Evolutionary conservation across 2,888 invertebrate genomes (phyloP).

Genomic region (Drosophila maculinotata): DNA sequence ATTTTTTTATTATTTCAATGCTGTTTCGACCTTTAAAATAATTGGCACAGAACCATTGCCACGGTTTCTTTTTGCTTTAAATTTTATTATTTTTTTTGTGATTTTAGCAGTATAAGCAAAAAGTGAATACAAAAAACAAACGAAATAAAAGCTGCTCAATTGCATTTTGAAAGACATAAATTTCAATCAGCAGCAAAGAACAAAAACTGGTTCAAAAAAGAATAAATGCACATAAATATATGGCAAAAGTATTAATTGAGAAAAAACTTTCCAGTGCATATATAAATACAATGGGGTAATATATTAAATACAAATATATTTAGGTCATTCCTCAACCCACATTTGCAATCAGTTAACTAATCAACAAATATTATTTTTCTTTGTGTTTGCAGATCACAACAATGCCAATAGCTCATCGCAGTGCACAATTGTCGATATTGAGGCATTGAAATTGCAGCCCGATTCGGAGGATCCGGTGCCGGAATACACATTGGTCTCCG

Average conservation of each 20-base stretch:
- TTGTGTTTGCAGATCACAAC: slow-evolving; percentile 64
- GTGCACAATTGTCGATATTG: slow-evolving; percentile 80
- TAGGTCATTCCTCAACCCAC: slow-evolving; percentile 4
- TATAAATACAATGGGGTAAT: slow-evolving; percentile 2
- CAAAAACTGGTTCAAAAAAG: no score
- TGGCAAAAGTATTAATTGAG: neutral
- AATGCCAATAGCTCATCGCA: slow-evolving; percentile 65
- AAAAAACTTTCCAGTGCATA: slow-evolving; percentile 9
- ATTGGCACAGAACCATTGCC: slow-evolving; percentile 21
- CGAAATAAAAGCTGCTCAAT: neutral
- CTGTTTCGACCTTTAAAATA: slow-evolving; percentile 18
- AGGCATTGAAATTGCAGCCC: slow-evolving; percentile 82
- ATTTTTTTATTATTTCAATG: neutral
- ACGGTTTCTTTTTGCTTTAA: slow-evolving; percentile 13
- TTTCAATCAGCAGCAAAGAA: slow-evolving; percentile 18
- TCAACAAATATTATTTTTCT: slow-evolving; percentile 14
- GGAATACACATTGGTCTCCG: slow-evolving; percentile 88
- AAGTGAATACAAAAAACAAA: slow-evolving; percentile 5
- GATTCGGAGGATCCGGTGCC: slow-evolving; percentile 87
- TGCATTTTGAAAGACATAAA: no score
- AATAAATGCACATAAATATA: slow-evolving; percentile 17
- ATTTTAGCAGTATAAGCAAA: slow-evolving; percentile 26
- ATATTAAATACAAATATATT: slow-evolving; percentile 7
- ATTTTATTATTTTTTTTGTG: neutral
- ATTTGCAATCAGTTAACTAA: slow-evolving; percentile 22